Evolutionary conservation across 2,113 vertebrate genomes (phyloP), one percentile per base, ranked within the genome.

Genomic region (Plotosus lineatus): DNA sequence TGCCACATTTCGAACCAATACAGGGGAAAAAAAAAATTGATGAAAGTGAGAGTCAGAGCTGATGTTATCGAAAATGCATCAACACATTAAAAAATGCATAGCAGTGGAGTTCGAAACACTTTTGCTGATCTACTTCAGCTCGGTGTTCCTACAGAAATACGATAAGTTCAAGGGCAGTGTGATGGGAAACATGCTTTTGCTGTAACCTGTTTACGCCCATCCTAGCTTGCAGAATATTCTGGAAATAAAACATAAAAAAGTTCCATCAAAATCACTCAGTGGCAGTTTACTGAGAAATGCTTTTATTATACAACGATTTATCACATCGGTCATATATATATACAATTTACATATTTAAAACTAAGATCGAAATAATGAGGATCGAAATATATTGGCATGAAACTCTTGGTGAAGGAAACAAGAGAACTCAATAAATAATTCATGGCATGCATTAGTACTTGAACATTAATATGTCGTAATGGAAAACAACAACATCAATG

Each of bases 311-410:
- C 63, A 75, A 77, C 75, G 79, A 31, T 76, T 88, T 83, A 82
- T 65, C 87, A 75, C 46, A 82, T 85, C 80, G 82, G 48, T 86
- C 77, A n/a, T n/a, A n/a, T 68, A 42, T 84, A 88, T 90, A 31
- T 90, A 89, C 84, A 88, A 77, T 89, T 86, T 87, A 91, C 88
- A 89, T n/a, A 87, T 75, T 79, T 75, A 63, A 74, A 84, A 33
- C 65, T 75, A 85, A 84, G 78, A 84, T 17, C 69, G n/a, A 38
- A 61, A 81, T 66, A 42, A 33, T 51, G 65, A 65, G 73, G 79
- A 86, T 82, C 88, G 87, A 88, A 88, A 87, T 89, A 83, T 86
- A 73, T 66, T 79, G 33, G 28, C 79, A 77, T 36, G 42, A 44
- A 83, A 72, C 15, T 53, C 10, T 75, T 38, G 33, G 40, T 78